A percentile compares a stretch with the other conserved stretches of the same genome.
phyloP scores from a whole-genome alignment of 2,888 invertebrate species.

The Cephonodes hylas region DNA sequence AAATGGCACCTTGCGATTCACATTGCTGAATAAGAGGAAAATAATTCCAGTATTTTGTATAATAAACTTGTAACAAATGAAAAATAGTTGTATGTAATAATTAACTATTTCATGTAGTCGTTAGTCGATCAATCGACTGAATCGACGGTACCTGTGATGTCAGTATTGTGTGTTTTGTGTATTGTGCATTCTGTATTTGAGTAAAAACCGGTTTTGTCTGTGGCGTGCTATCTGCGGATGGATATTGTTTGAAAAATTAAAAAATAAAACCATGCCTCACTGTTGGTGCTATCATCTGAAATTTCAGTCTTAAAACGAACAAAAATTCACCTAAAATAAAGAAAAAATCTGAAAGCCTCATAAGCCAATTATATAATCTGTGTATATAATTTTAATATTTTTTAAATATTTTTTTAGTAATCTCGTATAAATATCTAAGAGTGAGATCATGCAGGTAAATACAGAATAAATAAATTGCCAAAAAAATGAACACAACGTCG shows the following conservation, averaged over 20 bases:
- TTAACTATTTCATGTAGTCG: slow-evolving; percentile 15
- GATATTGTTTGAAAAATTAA: slow-evolving; percentile 28
- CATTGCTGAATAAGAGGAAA: slow-evolving; percentile 47
- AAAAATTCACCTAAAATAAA: slow-evolving; percentile 62
- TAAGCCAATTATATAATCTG: slow-evolving; percentile 75
- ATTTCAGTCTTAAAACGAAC: slow-evolving; percentile 73
- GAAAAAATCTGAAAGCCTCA: slow-evolving; percentile 75
- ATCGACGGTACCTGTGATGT: slow-evolving; percentile 3
- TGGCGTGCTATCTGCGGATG: slow-evolving; percentile 65
- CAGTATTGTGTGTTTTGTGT: slow-evolving; percentile 12
- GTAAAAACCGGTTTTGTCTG: slow-evolving; percentile 40
- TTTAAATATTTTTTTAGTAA: slow-evolving; percentile 72
- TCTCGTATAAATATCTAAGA: slow-evolving; percentile 80
- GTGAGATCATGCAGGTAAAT: slow-evolving; percentile 79
- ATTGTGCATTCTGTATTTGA: slow-evolving; percentile 12
- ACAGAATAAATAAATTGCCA: slow-evolving; percentile 78
- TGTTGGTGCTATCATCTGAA: slow-evolving; percentile 70
- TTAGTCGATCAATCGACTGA: neutral
- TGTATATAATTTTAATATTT: slow-evolving; percentile 66
- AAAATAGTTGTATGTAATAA: slow-evolving; percentile 30
- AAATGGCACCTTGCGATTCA: slow-evolving; percentile 78
- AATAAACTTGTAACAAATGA: slow-evolving; percentile 15
- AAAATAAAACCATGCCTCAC: slow-evolving; percentile 42
- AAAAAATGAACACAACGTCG: slow-evolving; percentile 78
- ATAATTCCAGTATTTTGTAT: neutral